A percentile compares a stretch with the other conserved stretches of the same genome.
Evolutionary conservation across 2,797 vertebrate genomes (phyloP).

Genomic region (Oreochromis mossambicus): DNA sequence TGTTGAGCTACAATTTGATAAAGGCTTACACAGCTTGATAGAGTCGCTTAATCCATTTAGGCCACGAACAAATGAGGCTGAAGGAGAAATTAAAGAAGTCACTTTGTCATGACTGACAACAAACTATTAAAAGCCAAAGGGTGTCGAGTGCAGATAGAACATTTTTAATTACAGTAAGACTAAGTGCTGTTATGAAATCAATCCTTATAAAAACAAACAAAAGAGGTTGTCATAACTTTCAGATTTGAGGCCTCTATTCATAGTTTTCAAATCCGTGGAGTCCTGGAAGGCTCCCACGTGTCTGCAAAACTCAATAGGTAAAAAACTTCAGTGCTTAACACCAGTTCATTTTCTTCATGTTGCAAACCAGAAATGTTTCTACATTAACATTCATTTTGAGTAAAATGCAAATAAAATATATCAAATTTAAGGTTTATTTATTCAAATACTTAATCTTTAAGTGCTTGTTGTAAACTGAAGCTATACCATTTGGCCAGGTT

Average conservation of each 20-base stretch:
- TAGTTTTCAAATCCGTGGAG: neutral
- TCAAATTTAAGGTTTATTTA: neutral
- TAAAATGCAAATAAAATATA: neutral
- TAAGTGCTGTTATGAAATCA: neutral
- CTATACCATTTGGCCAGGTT: neutral
- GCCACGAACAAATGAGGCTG: conserved; percentile 33
- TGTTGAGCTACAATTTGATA: conserved; percentile 37
- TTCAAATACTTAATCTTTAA: neutral
- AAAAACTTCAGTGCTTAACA: neutral
- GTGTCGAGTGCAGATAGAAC: neutral
- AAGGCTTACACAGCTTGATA: conserved; percentile 37
- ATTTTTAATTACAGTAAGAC: neutral
- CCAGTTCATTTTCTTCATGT: neutral
- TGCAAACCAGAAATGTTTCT: neutral
- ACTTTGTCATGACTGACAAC: conserved; percentile 12
- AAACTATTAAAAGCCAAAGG: conserved; percentile 15
- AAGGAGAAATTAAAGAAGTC: conserved; percentile 40
- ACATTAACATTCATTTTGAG: neutral
- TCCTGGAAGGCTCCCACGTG: neutral
- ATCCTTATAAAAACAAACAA: neutral
- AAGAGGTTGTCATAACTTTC: neutral
- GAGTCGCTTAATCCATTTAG: conserved; percentile 46
- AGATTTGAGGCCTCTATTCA: neutral
- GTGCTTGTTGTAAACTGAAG: neutral
- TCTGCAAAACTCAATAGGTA: neutral